Evolutionary conservation across 2,797 vertebrate genomes (phyloP).

Genomic region (Chiropotes sagulatus): DNA sequence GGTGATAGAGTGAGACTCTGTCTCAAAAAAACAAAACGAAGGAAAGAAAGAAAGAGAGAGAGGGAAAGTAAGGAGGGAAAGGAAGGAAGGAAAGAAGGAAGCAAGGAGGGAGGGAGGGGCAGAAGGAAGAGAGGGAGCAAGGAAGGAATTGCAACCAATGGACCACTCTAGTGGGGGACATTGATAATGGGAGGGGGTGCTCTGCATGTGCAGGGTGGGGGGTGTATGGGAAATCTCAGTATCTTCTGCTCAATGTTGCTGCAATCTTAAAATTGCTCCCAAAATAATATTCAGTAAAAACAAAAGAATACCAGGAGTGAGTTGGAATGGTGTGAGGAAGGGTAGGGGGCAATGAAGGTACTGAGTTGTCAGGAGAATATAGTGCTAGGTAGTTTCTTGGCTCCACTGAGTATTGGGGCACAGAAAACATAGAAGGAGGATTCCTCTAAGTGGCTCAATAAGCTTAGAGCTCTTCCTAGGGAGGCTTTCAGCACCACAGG

Average conservation of each 20-base stretch:
- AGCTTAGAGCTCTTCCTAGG: background rate
- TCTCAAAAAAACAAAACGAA: too few species aligned
- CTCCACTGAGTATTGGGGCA: background rate
- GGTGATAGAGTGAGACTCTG: accelerated
- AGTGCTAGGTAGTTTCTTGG: background rate
- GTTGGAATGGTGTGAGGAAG: background rate
- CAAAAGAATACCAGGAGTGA: background rate
- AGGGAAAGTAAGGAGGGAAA: accelerated
- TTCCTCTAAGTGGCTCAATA: background rate
- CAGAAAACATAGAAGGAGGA: background rate
- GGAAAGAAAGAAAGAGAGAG: too few species aligned
- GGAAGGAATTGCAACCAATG: background rate
- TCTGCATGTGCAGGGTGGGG: background rate
- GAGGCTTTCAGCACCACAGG: background rate
- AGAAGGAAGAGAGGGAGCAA: too few species aligned
- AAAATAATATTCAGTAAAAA: background rate
- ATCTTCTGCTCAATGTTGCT: background rate
- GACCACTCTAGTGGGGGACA: background rate
- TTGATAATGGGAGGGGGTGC: background rate
- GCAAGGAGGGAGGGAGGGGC: accelerated
- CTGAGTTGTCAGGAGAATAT: background rate
- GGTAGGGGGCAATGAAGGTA: background rate
- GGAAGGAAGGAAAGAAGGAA: accelerated
- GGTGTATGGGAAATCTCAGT: background rate
- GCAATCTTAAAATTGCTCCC: background rate